These are phyloP conservation scores for Hetaerina titia DNA, from an alignment of 2,888 invertebrate species.

Conservation along the genomic window DNA sequence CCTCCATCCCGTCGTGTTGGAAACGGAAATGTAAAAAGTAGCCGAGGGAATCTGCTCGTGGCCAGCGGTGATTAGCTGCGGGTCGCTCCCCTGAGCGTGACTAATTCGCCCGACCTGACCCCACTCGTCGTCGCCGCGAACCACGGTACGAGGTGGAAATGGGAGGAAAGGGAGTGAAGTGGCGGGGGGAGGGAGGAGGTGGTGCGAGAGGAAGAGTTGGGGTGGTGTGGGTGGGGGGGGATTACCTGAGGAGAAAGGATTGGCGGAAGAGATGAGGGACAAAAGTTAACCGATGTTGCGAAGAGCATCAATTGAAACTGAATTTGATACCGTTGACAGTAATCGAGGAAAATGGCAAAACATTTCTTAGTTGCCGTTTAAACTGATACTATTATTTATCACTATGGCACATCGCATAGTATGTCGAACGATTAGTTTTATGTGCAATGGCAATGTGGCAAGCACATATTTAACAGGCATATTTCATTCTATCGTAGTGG, in stretches of 20 bases:
- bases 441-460: too few species aligned
- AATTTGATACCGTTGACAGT: background rate
- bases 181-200: background rate
- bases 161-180: background rate
- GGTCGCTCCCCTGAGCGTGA: background rate
- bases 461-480: too few species aligned
- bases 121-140: background rate
- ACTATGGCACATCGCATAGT: too few species aligned
- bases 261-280: background rate
- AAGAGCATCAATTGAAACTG: background rate
- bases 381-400: too few species aligned
- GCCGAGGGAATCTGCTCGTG: background rate
- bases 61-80: background rate
- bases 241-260: background rate
- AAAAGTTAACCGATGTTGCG: background rate
- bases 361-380: too few species aligned
- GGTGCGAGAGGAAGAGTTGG: background rate
- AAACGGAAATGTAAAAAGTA: background rate
- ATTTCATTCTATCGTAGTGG: too few species aligned
- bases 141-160: background rate
- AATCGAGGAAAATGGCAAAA: too few species aligned
- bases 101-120: background rate
- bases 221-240: background rate
- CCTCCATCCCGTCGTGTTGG: background rate
- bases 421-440: too few species aligned